Conservation (phyloP, 2,888 invertebrate genomes). For the Tanaodytes sp. region DNA sequence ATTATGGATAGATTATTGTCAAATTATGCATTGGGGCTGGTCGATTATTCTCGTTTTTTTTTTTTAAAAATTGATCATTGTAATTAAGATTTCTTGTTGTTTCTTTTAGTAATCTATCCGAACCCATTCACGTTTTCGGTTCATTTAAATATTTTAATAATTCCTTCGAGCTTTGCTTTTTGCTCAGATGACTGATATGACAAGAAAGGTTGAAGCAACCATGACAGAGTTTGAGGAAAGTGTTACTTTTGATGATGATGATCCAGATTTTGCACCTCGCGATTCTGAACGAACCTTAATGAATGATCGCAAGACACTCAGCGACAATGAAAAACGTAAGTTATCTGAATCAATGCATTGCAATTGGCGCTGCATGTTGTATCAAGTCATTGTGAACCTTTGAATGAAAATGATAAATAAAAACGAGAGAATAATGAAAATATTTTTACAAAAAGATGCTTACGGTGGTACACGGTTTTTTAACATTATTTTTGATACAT, state of each 20-base stretch:
- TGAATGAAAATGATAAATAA: too few species aligned
- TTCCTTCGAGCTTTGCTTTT: slow-evolving; percentile 38
- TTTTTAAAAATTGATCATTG: too few species aligned
- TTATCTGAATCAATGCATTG: slow-evolving; percentile 35
- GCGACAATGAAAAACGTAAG: slow-evolving; percentile 61
- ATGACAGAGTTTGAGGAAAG: slow-evolving; percentile 70
- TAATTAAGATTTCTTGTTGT: background rate
- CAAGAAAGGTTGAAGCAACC: slow-evolving; percentile 56
- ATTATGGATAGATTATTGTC: too few species aligned
- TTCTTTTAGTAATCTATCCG: background rate
- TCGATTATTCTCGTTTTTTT: too few species aligned
- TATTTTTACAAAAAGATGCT: too few species aligned
- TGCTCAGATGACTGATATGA: slow-evolving; percentile 51
- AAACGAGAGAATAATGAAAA: too few species aligned
- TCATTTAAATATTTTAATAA: slow-evolving; percentile 12
- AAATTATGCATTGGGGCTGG: too few species aligned
- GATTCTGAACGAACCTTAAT: slow-evolving; percentile 54
- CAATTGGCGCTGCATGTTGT: slow-evolving; percentile 32
- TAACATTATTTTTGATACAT: too few species aligned
- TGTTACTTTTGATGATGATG: slow-evolving; percentile 69
- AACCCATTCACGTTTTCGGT: background rate
- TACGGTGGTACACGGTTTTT: too few species aligned
- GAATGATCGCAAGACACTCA: slow-evolving; percentile 56
- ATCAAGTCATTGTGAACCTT: too few species aligned
- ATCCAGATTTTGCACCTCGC: slow-evolving; percentile 68